These are phyloP conservation scores for Anaspis maculata DNA, from an alignment of 2,888 invertebrate species.

Conservation along the genomic window DNA sequence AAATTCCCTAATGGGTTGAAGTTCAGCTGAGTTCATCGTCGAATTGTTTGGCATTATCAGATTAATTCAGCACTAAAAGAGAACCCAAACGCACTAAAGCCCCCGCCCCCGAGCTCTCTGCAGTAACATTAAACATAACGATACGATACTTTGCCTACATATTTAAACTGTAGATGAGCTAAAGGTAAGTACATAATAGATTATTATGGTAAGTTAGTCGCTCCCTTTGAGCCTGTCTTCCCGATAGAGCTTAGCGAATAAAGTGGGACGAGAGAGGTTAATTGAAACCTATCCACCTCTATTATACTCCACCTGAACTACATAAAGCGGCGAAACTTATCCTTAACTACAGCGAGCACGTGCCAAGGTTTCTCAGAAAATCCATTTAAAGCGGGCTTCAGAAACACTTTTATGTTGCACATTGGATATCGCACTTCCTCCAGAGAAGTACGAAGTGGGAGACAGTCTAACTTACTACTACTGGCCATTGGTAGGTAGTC, in stretches of 20 bases:
- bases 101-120: neutral
- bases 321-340: constrained; percentile 34
- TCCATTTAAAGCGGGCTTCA: constrained; percentile 2
- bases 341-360: constrained; percentile 15
- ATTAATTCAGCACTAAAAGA: constrained; percentile 3
- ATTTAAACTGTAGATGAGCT: constrained; percentile 24
- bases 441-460: too few species aligned
- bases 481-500: too few species aligned
- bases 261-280: constrained; percentile 31
- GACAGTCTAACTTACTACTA: too few species aligned
- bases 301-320: constrained; percentile 38
- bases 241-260: constrained; percentile 19
- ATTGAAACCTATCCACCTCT: constrained; percentile 41
- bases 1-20: constrained; percentile 2
- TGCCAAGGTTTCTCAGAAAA: constrained; percentile 1
- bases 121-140: constrained; percentile 2
- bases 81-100: too few species aligned
- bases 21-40: constrained; percentile 1
- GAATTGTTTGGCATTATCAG: constrained; percentile 1
- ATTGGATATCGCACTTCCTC: too few species aligned
- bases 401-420: too few species aligned
- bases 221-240: constrained; percentile 31
- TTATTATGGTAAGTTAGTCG: constrained; percentile 33
- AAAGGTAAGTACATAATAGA: constrained; percentile 32
- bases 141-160: constrained; percentile 13